phyloP scores from a whole-genome alignment of 2,888 invertebrate species.

The Pterobdella sp. region DNA sequence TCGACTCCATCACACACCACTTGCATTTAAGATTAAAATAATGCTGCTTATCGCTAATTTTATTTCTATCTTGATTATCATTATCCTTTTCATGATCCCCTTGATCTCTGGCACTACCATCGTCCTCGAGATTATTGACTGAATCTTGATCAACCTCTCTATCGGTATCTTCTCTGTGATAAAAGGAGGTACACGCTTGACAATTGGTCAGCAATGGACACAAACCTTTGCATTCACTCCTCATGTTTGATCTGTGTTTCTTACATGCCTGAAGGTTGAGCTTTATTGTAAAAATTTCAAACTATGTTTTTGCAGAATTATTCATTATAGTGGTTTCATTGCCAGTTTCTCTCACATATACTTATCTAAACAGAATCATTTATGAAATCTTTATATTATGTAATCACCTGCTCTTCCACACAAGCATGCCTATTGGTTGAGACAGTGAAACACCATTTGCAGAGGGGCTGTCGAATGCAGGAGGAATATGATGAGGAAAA shows the following conservation, averaged over 20 bases:
- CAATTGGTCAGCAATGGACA: constrained; percentile 82
- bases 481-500: constrained; percentile 4
- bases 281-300: no score
- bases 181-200: constrained; percentile 71
- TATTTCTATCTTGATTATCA: not conserved
- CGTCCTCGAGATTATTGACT: not conserved
- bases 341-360: no score
- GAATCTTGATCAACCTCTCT: not conserved
- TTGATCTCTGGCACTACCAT: not conserved
- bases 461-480: not conserved
- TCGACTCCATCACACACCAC: constrained; percentile 87
- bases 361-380: no score
- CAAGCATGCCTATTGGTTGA: not conserved
- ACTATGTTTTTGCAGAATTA: no score
- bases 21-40: constrained; percentile 50
- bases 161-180: constrained; percentile 38
- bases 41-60: not conserved
- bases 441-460: not conserved
- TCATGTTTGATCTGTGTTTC: not conserved
- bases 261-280: not conserved
- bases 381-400: no score
- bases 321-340: no score
- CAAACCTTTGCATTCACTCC: constrained; percentile 55
- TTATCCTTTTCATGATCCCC: not conserved
- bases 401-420: not conserved